Base-by-base conservation (phyloP, 2,113 vertebrate species). In the Melozone crissalis region DNA sequence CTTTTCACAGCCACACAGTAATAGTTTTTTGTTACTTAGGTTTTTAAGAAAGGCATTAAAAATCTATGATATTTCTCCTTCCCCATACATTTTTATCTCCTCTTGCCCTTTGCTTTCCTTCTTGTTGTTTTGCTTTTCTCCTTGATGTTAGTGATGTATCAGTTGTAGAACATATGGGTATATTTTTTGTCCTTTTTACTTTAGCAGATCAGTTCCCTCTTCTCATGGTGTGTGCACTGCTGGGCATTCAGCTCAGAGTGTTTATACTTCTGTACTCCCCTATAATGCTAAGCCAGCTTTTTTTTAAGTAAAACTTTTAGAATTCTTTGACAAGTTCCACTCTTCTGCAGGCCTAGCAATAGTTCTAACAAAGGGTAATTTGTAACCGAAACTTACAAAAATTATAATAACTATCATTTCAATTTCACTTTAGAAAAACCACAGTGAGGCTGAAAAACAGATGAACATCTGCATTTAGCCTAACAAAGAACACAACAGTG, bases 371-470 rank as follows among this genome's bases (percentile, higher is more conserved):
- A 79, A 89, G 67, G 78, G 21, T 54, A 93, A 93, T 95, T 94
- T 95, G 85, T 95, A 93, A 94, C 75, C 1, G 39, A 91, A 95
- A 94, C 80, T 95, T 91, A 73, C 17, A 87, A 93, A 95, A 90
- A 94, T 77, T 93, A 4, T 80, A 63, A 83, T 95, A 95, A 93
- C 82, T 95, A 95, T 95, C 91, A 86, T 94, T 95, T 96, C 88
- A 91, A 93, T 95, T 95, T 95, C 93, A 90, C 87, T 96, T 85
- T 80, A 88, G 90, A 89, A 89, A 95, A 95, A 95, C 95, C 90
- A 94, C 94, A 96, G 68, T 15, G 85, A 91, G 44, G 20, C 92
- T 92, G 21, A 80, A 88, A 95, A 97, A 6, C 87, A 95, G 93
- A 94, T 94, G 95, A 80, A 86, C 89, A 88, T 94, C 94, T 91